Percentiles rank a stretch among this genome's conserved stretches.
These are phyloP conservation scores for rat (Rattus norvegicus) DNA, from an alignment of 2,113 vertebrate genomes.

Conservation along the genomic window GRCr8 NC_086023.1:77168501-77169000, in stretches of 20 bases:
- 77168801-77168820: neutral
- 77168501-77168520: neutral
- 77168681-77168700: neutral
- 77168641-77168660: neutral
- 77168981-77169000: neutral
- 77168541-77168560: neutral
- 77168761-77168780: neutral
- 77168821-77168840: neutral
- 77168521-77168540: neutral
- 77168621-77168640: neutral
- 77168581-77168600: neutral
- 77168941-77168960: neutral
- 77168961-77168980: neutral
- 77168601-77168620: neutral
- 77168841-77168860: neutral
- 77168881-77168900: neutral
- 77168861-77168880: neutral
- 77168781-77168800: neutral
- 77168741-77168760: neutral
- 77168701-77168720: neutral
- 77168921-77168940: conserved; percentile 11
- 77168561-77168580: neutral
- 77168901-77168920: neutral
- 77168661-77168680: neutral
- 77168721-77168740: neutral